Conservation (phyloP, 1,140 invertebrate genomes). For the Drosophila kepulauana region DNA sequence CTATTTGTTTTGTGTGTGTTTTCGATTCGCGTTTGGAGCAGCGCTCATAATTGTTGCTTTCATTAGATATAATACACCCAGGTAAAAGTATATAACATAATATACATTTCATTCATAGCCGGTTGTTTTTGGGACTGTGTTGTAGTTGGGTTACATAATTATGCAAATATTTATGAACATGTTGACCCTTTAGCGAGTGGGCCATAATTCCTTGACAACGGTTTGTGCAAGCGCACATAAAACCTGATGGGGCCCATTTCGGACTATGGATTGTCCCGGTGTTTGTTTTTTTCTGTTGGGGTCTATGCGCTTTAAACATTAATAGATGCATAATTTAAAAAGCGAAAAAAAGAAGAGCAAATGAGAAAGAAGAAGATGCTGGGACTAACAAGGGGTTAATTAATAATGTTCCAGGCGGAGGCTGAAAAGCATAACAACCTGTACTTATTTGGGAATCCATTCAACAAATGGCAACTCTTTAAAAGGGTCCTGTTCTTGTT, state of each 20-base stretch:
- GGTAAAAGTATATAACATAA: no score
- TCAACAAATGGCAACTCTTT: conserved; percentile 74
- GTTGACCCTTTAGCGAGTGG: conserved; percentile 44
- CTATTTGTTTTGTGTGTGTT: no score
- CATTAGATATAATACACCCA: no score
- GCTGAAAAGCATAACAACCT: conserved; percentile 52
- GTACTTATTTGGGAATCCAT: conserved; percentile 70
- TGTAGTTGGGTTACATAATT: conserved; percentile 27
- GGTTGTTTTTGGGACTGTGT: not conserved
- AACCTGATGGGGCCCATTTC: conserved; percentile 64
- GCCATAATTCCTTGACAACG: conserved; percentile 73
- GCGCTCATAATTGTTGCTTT: no score
- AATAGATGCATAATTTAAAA: conserved; percentile 78
- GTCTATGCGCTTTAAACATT: conserved; percentile 77
- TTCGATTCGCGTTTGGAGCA: no score
- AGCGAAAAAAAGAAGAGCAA: conserved; percentile 57
- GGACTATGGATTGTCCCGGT: not conserved
- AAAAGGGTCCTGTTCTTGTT: conserved; percentile 47
- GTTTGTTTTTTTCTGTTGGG: not conserved
- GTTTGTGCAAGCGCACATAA: conserved; percentile 69
- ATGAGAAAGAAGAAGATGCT: conserved; percentile 56
- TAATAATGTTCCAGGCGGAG: conserved; percentile 65
- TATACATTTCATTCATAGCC: no score
- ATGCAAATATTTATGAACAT: conserved; percentile 50
- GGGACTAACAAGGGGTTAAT: conserved; percentile 75